Conservation (phyloP, 2,888 invertebrate genomes). For the Ischnus inquisitorius region DNA sequence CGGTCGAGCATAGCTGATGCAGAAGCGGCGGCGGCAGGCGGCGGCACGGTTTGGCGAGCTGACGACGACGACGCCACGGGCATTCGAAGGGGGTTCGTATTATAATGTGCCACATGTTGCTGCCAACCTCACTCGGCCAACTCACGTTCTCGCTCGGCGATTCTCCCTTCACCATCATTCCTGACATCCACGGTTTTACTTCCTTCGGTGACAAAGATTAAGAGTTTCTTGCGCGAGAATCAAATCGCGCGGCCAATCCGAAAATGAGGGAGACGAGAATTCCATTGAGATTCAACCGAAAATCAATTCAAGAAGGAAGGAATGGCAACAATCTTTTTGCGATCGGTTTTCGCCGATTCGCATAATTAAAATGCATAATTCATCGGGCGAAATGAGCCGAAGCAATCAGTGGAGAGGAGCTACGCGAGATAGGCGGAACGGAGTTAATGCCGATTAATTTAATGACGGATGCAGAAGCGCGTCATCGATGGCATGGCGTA, state of each 20-base stretch:
- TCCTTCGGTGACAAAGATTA: too few species aligned
- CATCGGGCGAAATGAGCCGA: too few species aligned
- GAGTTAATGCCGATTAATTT: background rate
- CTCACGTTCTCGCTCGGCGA: slow-evolving; percentile 38
- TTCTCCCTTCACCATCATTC: slow-evolving; percentile 4
- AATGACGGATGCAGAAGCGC: background rate
- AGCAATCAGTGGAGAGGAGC: background rate
- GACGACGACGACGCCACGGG: slow-evolving; percentile 45
- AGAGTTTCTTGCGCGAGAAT: too few species aligned
- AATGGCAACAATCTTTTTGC: too few species aligned
- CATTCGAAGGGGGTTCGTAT: slow-evolving; percentile 69
- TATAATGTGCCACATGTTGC: slow-evolving; percentile 81
- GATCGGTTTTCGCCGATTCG: too few species aligned
- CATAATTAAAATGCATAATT: too few species aligned
- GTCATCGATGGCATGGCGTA: background rate
- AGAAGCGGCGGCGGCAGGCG: slow-evolving; percentile 19
- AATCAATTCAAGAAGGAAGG: too few species aligned
- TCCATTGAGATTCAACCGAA: too few species aligned
- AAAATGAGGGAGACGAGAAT: too few species aligned
- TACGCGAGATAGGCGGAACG: background rate
- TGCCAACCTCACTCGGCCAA: slow-evolving; percentile 62
- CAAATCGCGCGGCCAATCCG: too few species aligned
- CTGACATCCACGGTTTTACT: background rate
- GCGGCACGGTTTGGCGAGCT: slow-evolving; percentile 38
- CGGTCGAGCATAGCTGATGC: slow-evolving; percentile 27